Evolutionary conservation across 2,797 vertebrate species (phyloP).

Genomic region (Remorina albescens): DNA sequence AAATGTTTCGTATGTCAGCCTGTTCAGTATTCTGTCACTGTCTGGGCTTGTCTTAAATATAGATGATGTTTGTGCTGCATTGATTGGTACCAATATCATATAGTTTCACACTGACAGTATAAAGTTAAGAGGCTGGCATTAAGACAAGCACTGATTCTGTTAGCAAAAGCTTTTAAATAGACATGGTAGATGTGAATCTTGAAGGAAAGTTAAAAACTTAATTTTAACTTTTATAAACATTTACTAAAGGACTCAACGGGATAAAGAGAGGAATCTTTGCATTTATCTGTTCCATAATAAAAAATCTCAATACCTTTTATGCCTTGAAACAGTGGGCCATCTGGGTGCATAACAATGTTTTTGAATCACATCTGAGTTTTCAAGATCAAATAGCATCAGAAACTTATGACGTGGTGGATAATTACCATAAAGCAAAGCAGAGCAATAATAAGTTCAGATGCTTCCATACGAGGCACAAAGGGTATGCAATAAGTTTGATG

Average conservation of each 20-base stretch:
- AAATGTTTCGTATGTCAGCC: background rate
- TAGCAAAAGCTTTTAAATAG: background rate
- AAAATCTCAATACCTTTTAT: constrained; percentile 21
- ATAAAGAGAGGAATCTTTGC: background rate
- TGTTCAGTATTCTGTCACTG: constrained; percentile 29
- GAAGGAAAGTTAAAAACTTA: too few relatives aligned
- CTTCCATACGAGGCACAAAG: background rate
- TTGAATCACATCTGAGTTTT: constrained; percentile 45
- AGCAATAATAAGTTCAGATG: constrained; percentile 14
- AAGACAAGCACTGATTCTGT: background rate
- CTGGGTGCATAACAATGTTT: constrained; percentile 19
- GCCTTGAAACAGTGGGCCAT: constrained; percentile 2
- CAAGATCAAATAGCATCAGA: constrained; percentile 28
- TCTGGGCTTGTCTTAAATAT: constrained; percentile 41
- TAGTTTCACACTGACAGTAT: constrained; percentile 34
- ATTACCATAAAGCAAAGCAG: constrained; percentile 42
- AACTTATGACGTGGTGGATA: constrained; percentile 13
- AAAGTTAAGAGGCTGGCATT: constrained; percentile 16
- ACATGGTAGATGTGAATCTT: too few relatives aligned
- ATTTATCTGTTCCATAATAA: background rate
- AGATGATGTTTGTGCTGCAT: constrained; percentile 50
- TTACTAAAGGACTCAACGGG: background rate
- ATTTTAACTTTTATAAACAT: background rate
- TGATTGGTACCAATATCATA: constrained; percentile 38
- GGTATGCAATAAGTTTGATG: background rate